A percentile compares a stretch with the other conserved stretches of the same genome.
phyloP scores from a whole-genome alignment of 2,113 vertebrate genomes.

The Pleuronectes platessa region DNA sequence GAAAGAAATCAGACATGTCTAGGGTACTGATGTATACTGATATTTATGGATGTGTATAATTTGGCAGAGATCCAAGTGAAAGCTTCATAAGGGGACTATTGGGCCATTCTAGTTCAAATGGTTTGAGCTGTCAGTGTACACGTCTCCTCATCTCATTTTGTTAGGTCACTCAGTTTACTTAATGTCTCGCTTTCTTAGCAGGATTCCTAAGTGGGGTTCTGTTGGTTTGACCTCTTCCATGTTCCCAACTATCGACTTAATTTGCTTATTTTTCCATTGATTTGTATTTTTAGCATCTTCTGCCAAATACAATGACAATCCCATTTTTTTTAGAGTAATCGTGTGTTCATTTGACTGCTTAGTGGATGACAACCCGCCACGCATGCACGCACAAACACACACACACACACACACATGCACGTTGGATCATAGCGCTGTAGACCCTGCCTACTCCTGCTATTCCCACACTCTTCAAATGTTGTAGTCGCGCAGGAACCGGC shows the following conservation, averaged over 20 bases:
- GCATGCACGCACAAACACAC: neutral
- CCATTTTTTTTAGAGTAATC: neutral
- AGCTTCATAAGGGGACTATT: too few species aligned
- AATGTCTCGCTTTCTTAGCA: neutral
- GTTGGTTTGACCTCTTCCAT: neutral
- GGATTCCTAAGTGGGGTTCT: neutral
- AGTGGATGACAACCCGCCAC: neutral
- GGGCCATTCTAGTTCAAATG: neutral
- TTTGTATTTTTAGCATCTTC: neutral
- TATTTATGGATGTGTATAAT: too few species aligned
- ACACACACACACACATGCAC: neutral
- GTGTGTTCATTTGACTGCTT: neutral
- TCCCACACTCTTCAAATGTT: neutral
- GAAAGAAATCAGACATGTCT: too few species aligned
- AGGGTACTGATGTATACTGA: too few species aligned
- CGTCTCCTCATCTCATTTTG: too few species aligned
- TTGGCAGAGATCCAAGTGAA: too few species aligned
- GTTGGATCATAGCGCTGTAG: too few species aligned
- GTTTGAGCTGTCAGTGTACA: too few species aligned
- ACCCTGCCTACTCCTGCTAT: neutral
- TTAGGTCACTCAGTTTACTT: neutral
- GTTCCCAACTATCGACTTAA: neutral
- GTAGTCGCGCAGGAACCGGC: neutral
- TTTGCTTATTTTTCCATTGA: neutral
- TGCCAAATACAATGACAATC: neutral